These are phyloP conservation scores for Drosophila mayaguana DNA, from an alignment of 2,888 invertebrate species.

Conservation along the genomic window DNA sequence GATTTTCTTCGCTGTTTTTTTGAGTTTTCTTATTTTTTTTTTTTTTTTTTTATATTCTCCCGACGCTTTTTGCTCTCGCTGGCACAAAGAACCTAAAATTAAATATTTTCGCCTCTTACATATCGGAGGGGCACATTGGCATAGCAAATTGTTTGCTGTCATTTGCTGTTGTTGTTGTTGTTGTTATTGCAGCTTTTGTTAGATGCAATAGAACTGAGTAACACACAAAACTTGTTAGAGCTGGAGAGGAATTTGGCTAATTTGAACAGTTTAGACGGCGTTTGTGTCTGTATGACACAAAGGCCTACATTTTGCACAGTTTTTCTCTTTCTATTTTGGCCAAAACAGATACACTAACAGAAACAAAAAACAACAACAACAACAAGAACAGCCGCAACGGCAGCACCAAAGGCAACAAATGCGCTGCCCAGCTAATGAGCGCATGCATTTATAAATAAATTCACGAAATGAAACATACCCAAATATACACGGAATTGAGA, in stretches of 20 bases:
- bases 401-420: conserved; percentile 21
- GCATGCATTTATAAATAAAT: conserved; percentile 78
- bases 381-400: conserved; percentile 16
- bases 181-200: conserved; percentile 27
- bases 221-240: conserved; percentile 23
- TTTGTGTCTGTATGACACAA: conserved; percentile 69
- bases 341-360: conserved; percentile 34
- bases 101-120: conserved; percentile 81
- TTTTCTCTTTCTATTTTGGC: conserved; percentile 30
- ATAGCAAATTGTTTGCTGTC: conserved; percentile 60
- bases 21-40: conserved; percentile 11
- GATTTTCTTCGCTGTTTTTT: conserved; percentile 30
- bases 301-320: conserved; percentile 58
- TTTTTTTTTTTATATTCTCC: conserved; percentile 28
- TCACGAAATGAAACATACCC: conserved; percentile 74
- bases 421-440: conserved; percentile 68
- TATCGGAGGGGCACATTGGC: conserved; percentile 69
- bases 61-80: conserved; percentile 49
- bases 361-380: neutral
- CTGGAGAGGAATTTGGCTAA: conserved; percentile 32
- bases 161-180: conserved; percentile 25
- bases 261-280: conserved; percentile 25
- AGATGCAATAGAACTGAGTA: conserved; percentile 22
- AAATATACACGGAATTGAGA: conserved; percentile 75
- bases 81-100: conserved; percentile 80